Percentiles rank a stretch among this genome's conserved stretches.
phyloP scores from a whole-genome alignment of 1,140 invertebrate species.

The Bemisia tabaci region DNA sequence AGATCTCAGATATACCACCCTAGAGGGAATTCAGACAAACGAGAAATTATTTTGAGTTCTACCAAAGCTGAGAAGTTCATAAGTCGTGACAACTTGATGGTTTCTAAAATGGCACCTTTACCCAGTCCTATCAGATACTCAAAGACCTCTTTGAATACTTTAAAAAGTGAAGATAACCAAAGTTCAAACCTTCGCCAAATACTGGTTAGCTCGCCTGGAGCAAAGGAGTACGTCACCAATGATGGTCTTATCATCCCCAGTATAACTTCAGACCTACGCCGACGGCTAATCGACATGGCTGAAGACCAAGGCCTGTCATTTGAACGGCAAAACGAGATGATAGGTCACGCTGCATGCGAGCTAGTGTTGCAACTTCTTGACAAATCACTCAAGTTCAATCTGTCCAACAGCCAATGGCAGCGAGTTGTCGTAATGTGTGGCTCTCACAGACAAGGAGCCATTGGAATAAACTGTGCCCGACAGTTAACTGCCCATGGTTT shows the following conservation, averaged over 20 bases:
- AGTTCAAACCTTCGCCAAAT: slow-evolving; percentile 60
- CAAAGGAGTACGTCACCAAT: slow-evolving; percentile 61
- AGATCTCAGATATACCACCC: not conserved
- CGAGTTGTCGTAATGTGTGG: slow-evolving; percentile 61
- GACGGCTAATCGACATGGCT: slow-evolving; percentile 46
- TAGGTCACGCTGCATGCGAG: slow-evolving; percentile 61
- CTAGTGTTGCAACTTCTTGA: slow-evolving; percentile 63
- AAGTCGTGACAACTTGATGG: slow-evolving; percentile 5
- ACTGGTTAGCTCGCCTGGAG: slow-evolving; percentile 43
- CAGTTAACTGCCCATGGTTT: slow-evolving; percentile 72
- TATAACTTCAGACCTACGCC: slow-evolving; percentile 48
- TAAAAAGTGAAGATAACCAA: slow-evolving; percentile 76
- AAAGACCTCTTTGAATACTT: slow-evolving; percentile 34
- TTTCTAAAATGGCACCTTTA: slow-evolving; percentile 17
- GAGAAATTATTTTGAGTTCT: not conserved
- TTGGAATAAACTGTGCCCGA: slow-evolving; percentile 48
- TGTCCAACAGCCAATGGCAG: slow-evolving; percentile 47
- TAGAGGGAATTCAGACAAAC: not conserved
- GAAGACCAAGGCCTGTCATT: slow-evolving; percentile 49
- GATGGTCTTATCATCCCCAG: slow-evolving; percentile 64
- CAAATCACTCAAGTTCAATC: not conserved
- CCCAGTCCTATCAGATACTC: slow-evolving; percentile 47
- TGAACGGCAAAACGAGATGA: slow-evolving; percentile 54
- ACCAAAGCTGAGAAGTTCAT: not conserved
- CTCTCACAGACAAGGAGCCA: slow-evolving; percentile 49